phyloP scores from a whole-genome alignment of 1,140 invertebrate genomes.

The Zaprionus gabonicus region DNA sequence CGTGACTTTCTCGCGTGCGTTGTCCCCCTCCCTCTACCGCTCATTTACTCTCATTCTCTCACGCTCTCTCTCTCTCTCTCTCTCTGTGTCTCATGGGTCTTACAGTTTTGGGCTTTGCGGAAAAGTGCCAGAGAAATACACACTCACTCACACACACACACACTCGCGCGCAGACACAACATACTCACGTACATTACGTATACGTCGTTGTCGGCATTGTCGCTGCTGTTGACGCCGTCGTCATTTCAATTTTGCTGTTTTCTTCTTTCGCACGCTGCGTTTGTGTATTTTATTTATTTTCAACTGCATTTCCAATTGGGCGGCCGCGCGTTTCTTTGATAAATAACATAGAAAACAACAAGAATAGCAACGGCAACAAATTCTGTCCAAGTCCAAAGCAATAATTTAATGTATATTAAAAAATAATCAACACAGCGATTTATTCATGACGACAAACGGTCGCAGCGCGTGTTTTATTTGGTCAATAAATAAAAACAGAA shows the following conservation, averaged over 20 bases:
- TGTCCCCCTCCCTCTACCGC: background rate
- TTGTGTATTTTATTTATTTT: slow-evolving; percentile 72
- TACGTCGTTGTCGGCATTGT: slow-evolving; percentile 55
- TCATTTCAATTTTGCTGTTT: slow-evolving; percentile 61
- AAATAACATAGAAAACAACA: slow-evolving; percentile 18
- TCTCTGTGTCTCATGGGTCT: slow-evolving; percentile 38
- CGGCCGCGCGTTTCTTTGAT: slow-evolving; percentile 52
- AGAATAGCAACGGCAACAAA: background rate
- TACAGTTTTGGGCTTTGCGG: slow-evolving; percentile 68
- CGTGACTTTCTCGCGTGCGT: slow-evolving; percentile 19
- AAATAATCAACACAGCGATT: slow-evolving; percentile 1
- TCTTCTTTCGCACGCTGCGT: slow-evolving; percentile 67
- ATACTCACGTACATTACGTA: slow-evolving; percentile 61
- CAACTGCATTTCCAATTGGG: slow-evolving; percentile 79
- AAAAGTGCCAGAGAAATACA: slow-evolving; percentile 57
- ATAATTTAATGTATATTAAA: slow-evolving; percentile 4
- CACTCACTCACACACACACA: slow-evolving; percentile 13
- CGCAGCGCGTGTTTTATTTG: slow-evolving; percentile 5
- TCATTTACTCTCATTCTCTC: slow-evolving; percentile 11
- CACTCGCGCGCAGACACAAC: slow-evolving; percentile 3
- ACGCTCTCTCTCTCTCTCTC: slow-evolving; percentile 12
- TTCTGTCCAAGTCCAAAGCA: slow-evolving; percentile 5
- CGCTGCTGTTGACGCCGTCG: slow-evolving; percentile 40
- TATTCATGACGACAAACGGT: background rate
- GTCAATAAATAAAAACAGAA: background rate